phyloP scores from a whole-genome alignment of 2,113 vertebrate species.

The Prietella phreatophila region DNA sequence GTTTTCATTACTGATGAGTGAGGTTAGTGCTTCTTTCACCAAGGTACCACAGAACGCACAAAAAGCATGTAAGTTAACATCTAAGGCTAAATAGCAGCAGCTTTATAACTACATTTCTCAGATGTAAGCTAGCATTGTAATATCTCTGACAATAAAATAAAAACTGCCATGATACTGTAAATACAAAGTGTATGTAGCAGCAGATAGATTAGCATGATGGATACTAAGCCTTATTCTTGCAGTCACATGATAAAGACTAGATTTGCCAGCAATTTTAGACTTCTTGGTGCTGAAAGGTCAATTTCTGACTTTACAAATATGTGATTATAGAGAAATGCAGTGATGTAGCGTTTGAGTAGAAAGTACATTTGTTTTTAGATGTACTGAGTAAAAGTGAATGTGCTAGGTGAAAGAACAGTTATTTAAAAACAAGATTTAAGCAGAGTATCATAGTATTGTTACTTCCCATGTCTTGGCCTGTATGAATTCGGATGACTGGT shows the following conservation, averaged over 20 bases:
- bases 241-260: not conserved
- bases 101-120: not conserved
- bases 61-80: not conserved
- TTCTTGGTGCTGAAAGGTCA: not conserved
- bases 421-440: not conserved
- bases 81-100: not conserved
- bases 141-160: not conserved
- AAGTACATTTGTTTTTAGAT: not conserved
- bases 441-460: not conserved
- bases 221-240: not conserved
- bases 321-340: not conserved
- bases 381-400: not conserved
- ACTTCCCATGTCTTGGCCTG: not conserved
- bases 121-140: not conserved
- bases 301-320: not conserved
- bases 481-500: not conserved
- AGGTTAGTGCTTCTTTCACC: not conserved
- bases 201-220: not conserved
- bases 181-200: not conserved
- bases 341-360: not conserved
- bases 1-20: not conserved
- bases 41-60: fast-evolving
- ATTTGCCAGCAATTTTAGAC: not conserved
- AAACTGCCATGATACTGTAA: not conserved
- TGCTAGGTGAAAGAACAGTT: not conserved